Evolutionary conservation across 1,140 invertebrate species (phyloP).

Genomic region (Callitettix versicolor): DNA sequence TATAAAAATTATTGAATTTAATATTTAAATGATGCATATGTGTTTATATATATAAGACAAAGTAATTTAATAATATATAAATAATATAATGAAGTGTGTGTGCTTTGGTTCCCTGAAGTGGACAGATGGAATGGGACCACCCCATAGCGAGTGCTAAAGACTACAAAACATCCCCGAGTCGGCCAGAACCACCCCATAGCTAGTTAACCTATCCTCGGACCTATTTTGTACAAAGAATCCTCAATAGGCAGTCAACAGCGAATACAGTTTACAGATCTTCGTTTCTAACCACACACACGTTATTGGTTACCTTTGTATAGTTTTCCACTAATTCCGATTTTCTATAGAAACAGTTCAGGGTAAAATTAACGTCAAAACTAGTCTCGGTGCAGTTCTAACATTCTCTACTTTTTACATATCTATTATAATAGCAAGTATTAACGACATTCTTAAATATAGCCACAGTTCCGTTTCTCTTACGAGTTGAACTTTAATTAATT

Average conservation of each 20-base stretch:
- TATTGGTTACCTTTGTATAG: too few relatives aligned
- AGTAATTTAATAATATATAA: conserved; percentile 18
- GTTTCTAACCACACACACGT: not conserved
- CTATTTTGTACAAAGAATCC: conserved; percentile 3
- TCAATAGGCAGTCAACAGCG: conserved; percentile 15
- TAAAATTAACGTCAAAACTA: not conserved
- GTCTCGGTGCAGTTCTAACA: not conserved
- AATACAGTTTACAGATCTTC: conserved; percentile 28
- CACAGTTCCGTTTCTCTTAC: not conserved
- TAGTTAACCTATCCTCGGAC: not conserved
- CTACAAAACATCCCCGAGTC: conserved; percentile 10
- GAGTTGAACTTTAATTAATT: conserved; percentile 1
- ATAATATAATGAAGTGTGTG: conserved; percentile 15
- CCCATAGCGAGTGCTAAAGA: conserved; percentile 1
- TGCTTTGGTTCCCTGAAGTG: conserved; percentile 14
- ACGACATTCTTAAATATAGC: not conserved
- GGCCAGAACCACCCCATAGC: conserved; percentile 14
- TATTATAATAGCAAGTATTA: not conserved
- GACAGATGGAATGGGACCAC: conserved; percentile 1
- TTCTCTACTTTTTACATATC: not conserved
- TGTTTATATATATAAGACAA: conserved; percentile 19
- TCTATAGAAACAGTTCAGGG: conserved; percentile 1
- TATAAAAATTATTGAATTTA: conserved; percentile 25
- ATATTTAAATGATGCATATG: conserved; percentile 22
- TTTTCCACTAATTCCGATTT: too few relatives aligned